Evolutionary conservation across 2,888 invertebrate genomes (phyloP), one percentile per base, ranked within the genome.

Genomic region (Stenoptilia bipunctidactyla): DNA sequence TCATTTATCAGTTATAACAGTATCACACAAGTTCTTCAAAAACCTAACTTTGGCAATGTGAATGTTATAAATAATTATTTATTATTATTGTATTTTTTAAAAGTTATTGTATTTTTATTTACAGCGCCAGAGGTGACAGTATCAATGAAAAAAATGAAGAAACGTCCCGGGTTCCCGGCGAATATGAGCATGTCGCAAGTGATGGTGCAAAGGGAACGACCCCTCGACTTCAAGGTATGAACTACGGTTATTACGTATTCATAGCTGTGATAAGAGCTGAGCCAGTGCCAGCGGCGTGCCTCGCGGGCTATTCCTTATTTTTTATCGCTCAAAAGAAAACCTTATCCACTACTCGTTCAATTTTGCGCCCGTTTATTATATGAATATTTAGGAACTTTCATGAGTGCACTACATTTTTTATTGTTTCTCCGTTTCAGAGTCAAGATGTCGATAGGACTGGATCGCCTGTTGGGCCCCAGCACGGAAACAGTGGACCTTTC

Each of bases 181-280:
- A 88, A 88, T 47, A 85, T 88, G 56, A 87, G 87, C 51, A 87
- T 89, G 41, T 88, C 90, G 40, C 89, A 89, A 66, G 72, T 90
- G 53, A 77, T 89, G 75, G 87, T 87, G 46, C 89, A 89, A 57
- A 82, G 88, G 53, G 89, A 90, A 60, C 85, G 87, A 60, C 64
- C 88, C 50, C 75, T 64, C 66, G 87, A 73, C 65, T 82, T 64
- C 65, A 85, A 68, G 75, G 83, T 80, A 72, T 44, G 59, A 52
- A 50, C 42, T 30, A 35, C 38, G 12, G 41, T 37, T 39, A 47
- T 51, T 54, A 51, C 45, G 45, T 50, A 53, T 52, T 34, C 34
- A 34, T 34, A 35, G 9, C 15, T 27, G 27, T n/a, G 63, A 67
- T 71, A 71, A 69, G 57, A 62, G 60, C 58, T 65, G 63, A 66